A percentile compares a stretch with the other conserved stretches of the same genome.
Evolutionary conservation across 2,113 vertebrate genomes (phyloP).

Genomic region (Antennarius striatus): DNA sequence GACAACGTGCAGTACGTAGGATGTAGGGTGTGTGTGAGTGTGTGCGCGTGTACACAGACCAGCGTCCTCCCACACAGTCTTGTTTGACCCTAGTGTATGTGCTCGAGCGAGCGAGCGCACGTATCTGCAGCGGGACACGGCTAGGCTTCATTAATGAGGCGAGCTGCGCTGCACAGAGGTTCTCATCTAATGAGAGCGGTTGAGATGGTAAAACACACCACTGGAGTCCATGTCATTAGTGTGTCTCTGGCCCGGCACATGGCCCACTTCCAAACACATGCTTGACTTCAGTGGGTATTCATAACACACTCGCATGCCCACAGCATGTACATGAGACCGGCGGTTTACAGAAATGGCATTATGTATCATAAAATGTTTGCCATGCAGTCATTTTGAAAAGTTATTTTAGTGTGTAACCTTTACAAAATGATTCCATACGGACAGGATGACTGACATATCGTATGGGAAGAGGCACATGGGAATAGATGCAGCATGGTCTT

Average conservation of each 20-base stretch:
- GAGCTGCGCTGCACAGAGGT: constrained; percentile 85
- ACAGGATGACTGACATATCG: too few species aligned
- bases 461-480: neutral
- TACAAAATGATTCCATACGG: constrained; percentile 9
- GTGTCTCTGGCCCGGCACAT: constrained; percentile 63
- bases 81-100: constrained; percentile 68
- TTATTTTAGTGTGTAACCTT: constrained; percentile 1
- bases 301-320: neutral
- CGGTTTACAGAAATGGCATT: neutral
- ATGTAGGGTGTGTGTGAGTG: constrained; percentile 37
- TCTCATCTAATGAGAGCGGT: constrained; percentile 98
- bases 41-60: constrained; percentile 41
- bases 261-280: constrained; percentile 62
- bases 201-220: constrained; percentile 89
- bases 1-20: constrained; percentile 56
- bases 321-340: neutral
- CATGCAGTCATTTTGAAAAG: neutral
- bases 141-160: constrained; percentile 94
- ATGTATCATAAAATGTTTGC: neutral
- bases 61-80: constrained; percentile 72
- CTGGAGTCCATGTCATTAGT: constrained; percentile 75
- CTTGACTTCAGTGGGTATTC: constrained; percentile 42
- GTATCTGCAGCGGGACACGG: constrained; percentile 92
- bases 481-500: constrained; percentile 18
- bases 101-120: constrained; percentile 67